Conservation (phyloP, 2,888 invertebrate species). For the Pterobdella sp. region DNA sequence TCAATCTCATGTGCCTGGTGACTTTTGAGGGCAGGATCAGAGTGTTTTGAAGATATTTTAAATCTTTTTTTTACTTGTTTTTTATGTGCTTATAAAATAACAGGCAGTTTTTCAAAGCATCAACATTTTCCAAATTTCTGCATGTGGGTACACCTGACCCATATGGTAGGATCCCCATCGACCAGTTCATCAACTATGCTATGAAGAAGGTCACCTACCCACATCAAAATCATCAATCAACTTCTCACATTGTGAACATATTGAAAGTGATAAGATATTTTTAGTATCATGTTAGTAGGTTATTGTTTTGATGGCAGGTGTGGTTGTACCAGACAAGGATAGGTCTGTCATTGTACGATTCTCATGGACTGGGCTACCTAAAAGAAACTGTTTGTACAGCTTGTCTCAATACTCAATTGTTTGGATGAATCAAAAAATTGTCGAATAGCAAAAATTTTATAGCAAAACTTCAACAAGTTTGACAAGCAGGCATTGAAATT, state of each 20-base stretch:
- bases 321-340: conserved; percentile 91
- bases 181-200: conserved; percentile 84
- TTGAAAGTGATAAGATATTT: too few species aligned
- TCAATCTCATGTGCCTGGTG: too few species aligned
- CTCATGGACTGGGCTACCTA: conserved; percentile 80
- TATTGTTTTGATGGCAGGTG: neutral
- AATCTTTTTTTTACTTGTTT: too few species aligned
- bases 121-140: conserved; percentile 77
- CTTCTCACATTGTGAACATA: too few species aligned
- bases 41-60: too few species aligned
- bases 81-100: conserved; percentile 30
- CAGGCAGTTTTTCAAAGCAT: conserved; percentile 73
- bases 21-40: too few species aligned
- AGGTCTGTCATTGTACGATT: conserved; percentile 83
- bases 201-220: conserved; percentile 86
- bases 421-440: neutral
- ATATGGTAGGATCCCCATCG: conserved; percentile 76
- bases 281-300: neutral
- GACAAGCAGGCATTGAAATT: too few species aligned
- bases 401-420: neutral
- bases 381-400: conserved; percentile 63
- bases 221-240: too few species aligned
- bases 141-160: conserved; percentile 62
- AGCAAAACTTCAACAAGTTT: too few species aligned
- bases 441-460: too few species aligned